These are phyloP conservation scores for Drosophila pandora DNA, from an alignment of 1,140 invertebrate genomes.

Conservation along the genomic window DNA sequence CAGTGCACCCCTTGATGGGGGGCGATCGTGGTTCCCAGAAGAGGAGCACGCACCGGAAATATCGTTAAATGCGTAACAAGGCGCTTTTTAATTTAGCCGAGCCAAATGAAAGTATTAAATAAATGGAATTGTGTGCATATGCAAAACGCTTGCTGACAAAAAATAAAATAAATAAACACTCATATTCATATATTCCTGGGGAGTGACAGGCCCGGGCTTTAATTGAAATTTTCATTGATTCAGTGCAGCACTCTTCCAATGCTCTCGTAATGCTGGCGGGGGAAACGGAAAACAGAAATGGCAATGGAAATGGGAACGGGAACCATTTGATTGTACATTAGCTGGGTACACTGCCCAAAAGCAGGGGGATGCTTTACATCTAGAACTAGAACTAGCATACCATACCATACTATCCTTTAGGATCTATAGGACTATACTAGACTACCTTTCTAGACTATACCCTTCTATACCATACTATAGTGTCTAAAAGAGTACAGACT, in stretches of 20 bases:
- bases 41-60: conserved; percentile 62
- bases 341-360: neutral
- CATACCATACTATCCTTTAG: too few species aligned
- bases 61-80: conserved; percentile 76
- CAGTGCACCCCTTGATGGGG: conserved; percentile 5
- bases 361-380: neutral
- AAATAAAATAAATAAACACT: neutral
- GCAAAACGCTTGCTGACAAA: conserved; percentile 60
- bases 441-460: too few species aligned
- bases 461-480: too few species aligned
- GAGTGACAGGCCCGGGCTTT: conserved; percentile 12
- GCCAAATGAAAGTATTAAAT: conserved; percentile 58
- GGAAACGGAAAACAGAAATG: conserved; percentile 13
- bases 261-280: neutral
- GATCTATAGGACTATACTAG: too few species aligned
- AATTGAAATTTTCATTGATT: conserved; percentile 51
- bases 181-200: too few species aligned
- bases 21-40: conserved; percentile 20
- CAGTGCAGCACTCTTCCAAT: conserved; percentile 1
- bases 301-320: conserved; percentile 7
- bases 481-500: too few species aligned
- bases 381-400: too few species aligned
- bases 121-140: conserved; percentile 74
- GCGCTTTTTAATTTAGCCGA: conserved; percentile 74
- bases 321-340: conserved; percentile 28